Percentiles rank a stretch among this genome's conserved stretches.
phyloP scores from a whole-genome alignment of 2,113 vertebrate genomes.

The Cyprichromis sp. region DNA sequence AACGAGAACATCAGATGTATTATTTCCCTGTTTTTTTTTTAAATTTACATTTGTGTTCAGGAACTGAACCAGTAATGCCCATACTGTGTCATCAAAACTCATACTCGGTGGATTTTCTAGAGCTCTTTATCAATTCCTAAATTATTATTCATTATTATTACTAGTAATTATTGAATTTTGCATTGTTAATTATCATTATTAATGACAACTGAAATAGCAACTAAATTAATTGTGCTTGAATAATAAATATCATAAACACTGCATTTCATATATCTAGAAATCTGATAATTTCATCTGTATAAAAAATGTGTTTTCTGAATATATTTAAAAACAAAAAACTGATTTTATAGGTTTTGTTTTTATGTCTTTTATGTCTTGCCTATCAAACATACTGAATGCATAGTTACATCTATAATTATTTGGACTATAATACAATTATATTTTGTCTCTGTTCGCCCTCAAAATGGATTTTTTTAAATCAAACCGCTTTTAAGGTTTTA shows the following conservation, averaged over 20 bases:
- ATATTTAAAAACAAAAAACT: neutral
- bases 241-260: neutral
- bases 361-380: neutral
- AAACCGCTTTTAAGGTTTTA: neutral
- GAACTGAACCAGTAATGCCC: neutral
- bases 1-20: neutral
- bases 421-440: neutral
- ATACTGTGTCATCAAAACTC: neutral
- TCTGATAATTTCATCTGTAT: neutral
- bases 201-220: neutral
- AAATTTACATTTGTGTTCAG: neutral
- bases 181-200: neutral
- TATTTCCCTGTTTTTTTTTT: neutral
- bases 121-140: neutral
- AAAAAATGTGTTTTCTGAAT: neutral
- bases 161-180: neutral
- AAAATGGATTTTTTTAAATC: neutral
- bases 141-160: neutral
- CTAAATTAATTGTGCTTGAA: neutral
- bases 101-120: neutral
- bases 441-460: neutral
- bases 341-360: neutral
- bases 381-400: neutral
- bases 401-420: neutral
- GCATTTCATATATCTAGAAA: neutral